Base-by-base conservation (phyloP, 2,797 vertebrate genomes). In the Characodon lateralis region DNA sequence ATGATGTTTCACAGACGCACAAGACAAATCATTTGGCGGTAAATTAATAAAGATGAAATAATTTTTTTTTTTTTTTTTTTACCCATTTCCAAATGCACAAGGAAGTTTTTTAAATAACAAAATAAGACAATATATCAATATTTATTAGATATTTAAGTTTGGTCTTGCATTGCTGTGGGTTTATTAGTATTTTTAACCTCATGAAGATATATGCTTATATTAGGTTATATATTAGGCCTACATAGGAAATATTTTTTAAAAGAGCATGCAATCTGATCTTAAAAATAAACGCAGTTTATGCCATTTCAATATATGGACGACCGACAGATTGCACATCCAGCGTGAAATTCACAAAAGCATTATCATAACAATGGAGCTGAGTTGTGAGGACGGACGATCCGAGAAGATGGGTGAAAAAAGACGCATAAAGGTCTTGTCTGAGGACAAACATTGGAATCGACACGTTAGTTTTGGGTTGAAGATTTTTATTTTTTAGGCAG, bases 301-400 rank as follows among this genome's bases (percentile, higher is more conserved):
- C 73, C 79, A 78, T 85, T 68, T 92, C 63, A 85, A 89, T 74
- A 90, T 91, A 90, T 91, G 90, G 85, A 89, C 84, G 86, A 90
- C 89, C 82, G 92, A 92, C 92, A 94, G 92, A 93, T 93, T 94
- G 93, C 91, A 91, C 87, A 89, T 93, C 87, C 88, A 89, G 90
- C 84, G 83, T 92, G 87, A 94, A 92, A 95, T 83, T 85, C 87
- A 94, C 93, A 94, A 94, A 91, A 86, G 93, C 81, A 95, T 95
- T 94, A 95, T 95, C 93, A 95, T 94, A 91, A 95, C 93, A 95
- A 95, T 94, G 71, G 92, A 79, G 66, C 71, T 78, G 87, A 87
- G 80, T 74, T 78, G 90, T 69, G 73, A 91, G 84, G 88, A 93
- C 84, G 80, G 92, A 87, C 81, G 89, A 82, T 86, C 78, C 65